Conservation (phyloP, 2,113 vertebrate genomes). For the Desmodus rotundus region DNA sequence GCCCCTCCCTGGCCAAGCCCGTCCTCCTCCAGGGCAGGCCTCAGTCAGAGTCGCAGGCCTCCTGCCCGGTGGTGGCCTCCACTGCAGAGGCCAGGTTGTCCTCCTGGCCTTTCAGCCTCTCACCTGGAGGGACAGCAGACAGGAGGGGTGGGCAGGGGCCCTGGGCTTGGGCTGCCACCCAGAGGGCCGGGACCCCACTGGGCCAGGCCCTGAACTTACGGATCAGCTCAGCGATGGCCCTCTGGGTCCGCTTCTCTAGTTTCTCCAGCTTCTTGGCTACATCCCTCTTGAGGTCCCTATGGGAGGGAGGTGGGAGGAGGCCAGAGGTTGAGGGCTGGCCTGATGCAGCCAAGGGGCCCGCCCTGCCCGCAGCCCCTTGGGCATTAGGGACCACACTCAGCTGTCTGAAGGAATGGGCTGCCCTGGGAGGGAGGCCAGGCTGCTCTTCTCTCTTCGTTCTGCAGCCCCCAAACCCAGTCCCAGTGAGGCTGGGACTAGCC, state of each 20-base stretch:
- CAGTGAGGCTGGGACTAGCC: background rate
- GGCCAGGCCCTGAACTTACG: constrained; percentile 80
- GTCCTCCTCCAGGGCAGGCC: fast-evolving
- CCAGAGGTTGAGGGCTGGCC: background rate
- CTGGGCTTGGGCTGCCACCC: fast-evolving
- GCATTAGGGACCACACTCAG: background rate
- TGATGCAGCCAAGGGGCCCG: too few relatives aligned
- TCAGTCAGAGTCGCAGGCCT: constrained; percentile 91
- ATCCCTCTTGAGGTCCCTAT: constrained; percentile 95
- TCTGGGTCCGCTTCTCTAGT: constrained; percentile 93
- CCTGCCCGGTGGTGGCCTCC: constrained; percentile 75
- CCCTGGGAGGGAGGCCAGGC: background rate
- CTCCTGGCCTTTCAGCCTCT: constrained; percentile 91
- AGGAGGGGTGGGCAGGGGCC: background rate
- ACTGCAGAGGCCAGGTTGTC: constrained; percentile 87
- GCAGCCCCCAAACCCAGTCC: background rate
- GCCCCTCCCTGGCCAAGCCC: background rate
- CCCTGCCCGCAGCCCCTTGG: background rate
- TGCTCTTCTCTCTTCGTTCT: too few relatives aligned
- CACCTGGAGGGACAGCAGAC: constrained; percentile 81
- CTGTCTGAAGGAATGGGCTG: background rate
- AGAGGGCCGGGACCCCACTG: fast-evolving
- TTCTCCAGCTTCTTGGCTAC: constrained; percentile 98
- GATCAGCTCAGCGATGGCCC: constrained; percentile 94
- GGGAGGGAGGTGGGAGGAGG: background rate